Percentiles rank a stretch among this genome's conserved stretches.
Evolutionary conservation across 2,888 invertebrate genomes (phyloP).

Genomic region (Tribolium freemani): DNA sequence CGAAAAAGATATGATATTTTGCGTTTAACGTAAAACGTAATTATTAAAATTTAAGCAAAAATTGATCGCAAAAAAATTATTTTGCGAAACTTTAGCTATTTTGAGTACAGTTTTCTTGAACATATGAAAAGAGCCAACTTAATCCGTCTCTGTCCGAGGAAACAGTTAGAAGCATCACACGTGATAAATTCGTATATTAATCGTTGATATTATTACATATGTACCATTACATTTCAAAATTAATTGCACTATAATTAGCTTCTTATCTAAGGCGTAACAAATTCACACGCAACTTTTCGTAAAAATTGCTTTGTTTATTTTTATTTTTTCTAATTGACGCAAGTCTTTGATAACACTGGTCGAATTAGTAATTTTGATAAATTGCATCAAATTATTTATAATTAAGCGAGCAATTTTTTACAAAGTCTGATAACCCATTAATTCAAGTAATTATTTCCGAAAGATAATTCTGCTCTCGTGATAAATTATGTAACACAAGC

Average conservation of each 20-base stretch:
- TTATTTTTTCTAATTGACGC: neutral
- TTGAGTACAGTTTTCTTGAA: neutral
- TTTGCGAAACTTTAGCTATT: slow-evolving; percentile 41
- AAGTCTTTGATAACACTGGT: neutral
- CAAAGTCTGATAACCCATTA: neutral
- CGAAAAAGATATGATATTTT: too few relatives aligned
- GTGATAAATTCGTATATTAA: too few relatives aligned
- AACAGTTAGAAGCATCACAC: too few relatives aligned
- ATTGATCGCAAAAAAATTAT: too few relatives aligned
- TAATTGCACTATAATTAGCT: neutral
- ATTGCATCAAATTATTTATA: neutral
- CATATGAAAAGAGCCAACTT: too few relatives aligned
- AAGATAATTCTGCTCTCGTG: neutral
- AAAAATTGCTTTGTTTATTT: neutral
- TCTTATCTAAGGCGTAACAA: neutral
- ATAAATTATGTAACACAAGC: too few relatives aligned
- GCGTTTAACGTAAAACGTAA: too few relatives aligned
- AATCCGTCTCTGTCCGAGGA: too few relatives aligned
- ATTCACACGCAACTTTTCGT: too few relatives aligned
- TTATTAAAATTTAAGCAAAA: too few relatives aligned
- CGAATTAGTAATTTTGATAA: neutral
- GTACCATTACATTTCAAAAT: neutral
- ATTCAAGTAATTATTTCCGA: neutral
- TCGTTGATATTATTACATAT: neutral
- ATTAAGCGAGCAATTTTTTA: neutral